phyloP scores from a whole-genome alignment of 2,113 vertebrate species.

The Isichthys henryi region DNA sequence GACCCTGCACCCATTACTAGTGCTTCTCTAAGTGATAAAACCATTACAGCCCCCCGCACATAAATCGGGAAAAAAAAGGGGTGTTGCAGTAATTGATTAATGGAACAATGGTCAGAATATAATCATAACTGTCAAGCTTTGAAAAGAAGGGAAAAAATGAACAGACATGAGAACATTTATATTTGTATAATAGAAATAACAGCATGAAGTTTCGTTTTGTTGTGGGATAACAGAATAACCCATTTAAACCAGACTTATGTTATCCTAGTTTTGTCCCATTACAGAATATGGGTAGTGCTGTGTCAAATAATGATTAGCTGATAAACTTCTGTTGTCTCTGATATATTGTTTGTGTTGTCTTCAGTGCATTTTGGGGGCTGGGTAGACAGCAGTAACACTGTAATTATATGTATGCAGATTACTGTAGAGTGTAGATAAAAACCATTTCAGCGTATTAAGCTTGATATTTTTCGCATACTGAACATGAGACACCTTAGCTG shows the following conservation, averaged over 20 bases:
- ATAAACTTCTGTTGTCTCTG: neutral
- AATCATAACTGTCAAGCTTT: slow-evolving; percentile 60
- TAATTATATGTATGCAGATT: neutral
- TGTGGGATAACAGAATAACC: slow-evolving; percentile 4
- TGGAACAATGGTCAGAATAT: slow-evolving; percentile 67
- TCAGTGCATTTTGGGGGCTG: neutral
- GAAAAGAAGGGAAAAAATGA: slow-evolving; percentile 1
- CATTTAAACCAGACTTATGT: neutral
- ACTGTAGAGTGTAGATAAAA: neutral
- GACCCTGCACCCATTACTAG: slow-evolving; percentile 80
- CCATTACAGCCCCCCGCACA: slow-evolving; percentile 89
- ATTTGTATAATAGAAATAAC: slow-evolving; percentile 16
- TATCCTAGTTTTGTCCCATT: neutral
- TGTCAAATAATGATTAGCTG: neutral
- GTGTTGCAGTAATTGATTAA: slow-evolving; percentile 91
- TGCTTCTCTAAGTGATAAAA: slow-evolving; percentile 96
- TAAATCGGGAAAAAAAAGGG: slow-evolving; percentile 71
- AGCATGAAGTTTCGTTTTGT: neutral
- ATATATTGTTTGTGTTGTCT: neutral
- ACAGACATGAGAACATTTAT: slow-evolving; percentile 16
- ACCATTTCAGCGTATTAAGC: neutral
- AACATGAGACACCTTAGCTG: neutral
- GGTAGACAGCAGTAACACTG: neutral
- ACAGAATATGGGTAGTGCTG: neutral
- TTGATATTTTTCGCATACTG: neutral